Conservation (phyloP, 2,113 vertebrate genomes). For the Emydocephalus ijimae region DNA sequence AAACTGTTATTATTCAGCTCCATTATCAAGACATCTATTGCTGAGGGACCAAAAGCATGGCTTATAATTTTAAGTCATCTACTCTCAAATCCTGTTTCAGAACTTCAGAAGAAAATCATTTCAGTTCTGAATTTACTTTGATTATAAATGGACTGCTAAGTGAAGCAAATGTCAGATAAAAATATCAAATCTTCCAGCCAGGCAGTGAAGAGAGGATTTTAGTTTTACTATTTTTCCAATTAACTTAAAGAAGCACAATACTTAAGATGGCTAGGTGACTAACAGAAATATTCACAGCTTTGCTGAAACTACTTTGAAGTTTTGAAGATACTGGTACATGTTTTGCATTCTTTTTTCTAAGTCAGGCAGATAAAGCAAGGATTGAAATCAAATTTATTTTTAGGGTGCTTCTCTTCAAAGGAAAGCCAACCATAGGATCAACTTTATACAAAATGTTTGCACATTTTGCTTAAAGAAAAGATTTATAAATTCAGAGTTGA, state of each 20-base stretch:
- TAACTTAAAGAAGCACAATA: not conserved
- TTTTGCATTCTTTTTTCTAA: not conserved
- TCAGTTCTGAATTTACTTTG: slow-evolving; percentile 4
- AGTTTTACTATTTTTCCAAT: slow-evolving; percentile 8
- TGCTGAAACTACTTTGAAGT: not conserved
- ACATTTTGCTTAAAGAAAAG: not conserved
- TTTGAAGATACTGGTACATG: slow-evolving; percentile 6
- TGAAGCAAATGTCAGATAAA: not conserved
- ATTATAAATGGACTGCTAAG: not conserved
- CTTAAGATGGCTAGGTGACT: not conserved
- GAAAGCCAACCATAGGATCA: not conserved
- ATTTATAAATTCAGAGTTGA: not conserved
- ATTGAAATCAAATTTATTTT: not conserved
- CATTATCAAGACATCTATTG: not conserved
- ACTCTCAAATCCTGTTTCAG: not conserved
- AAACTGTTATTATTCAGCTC: not conserved
- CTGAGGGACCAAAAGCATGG: not conserved
- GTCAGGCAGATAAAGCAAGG: not conserved
- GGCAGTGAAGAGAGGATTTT: not conserved
- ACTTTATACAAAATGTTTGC: not conserved
- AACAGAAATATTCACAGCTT: not conserved
- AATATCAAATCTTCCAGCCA: slow-evolving; percentile 3
- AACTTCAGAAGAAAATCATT: slow-evolving; percentile 6
- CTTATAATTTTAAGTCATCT: not conserved
- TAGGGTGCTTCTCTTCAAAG: not conserved